Evolutionary conservation across 30 jellyfish, hydroid and myxozoan genomes (phyloP).

Genomic region (Clytia hemisphaerica): DNA sequence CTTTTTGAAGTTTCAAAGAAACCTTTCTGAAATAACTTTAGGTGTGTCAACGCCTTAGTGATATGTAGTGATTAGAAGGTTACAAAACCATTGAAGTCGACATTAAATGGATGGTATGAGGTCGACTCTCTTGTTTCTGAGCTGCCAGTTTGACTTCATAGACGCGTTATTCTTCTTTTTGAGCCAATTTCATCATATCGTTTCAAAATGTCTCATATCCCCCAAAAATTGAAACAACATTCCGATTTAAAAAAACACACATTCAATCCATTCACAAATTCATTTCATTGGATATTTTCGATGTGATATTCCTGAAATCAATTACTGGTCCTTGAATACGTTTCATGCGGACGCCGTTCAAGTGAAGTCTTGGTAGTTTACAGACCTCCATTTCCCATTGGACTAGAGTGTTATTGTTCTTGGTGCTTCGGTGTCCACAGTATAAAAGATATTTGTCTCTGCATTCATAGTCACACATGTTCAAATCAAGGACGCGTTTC

Average conservation of each 20-base stretch:
- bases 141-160: too few relatives aligned
- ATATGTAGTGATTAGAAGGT: too few relatives aligned
- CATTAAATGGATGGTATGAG: background rate
- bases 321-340: conserved; percentile 96
- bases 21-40: too few relatives aligned
- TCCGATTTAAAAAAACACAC: background rate
- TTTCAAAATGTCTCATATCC: too few relatives aligned
- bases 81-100: too few relatives aligned
- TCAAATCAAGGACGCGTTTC: conserved; percentile 85
- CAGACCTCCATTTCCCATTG: conserved; percentile 99
- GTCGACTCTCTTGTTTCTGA: background rate
- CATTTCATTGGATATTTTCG: conserved; percentile 88
- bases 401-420: conserved; percentile 68
- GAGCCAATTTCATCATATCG: too few relatives aligned
- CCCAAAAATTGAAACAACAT: too few relatives aligned
- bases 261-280: conserved; percentile 37
- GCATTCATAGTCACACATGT: conserved; percentile 87
- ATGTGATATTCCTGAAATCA: conserved; percentile 94
- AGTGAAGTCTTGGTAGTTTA: conserved; percentile 87
- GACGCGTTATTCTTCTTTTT: too few relatives aligned
- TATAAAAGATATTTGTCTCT: conserved; percentile 81
- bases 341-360: conserved; percentile 96
- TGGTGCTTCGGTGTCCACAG: conserved; percentile 93
- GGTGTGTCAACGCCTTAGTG: too few relatives aligned
- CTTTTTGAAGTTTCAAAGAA: too few relatives aligned